Evolutionary conservation across 2,113 vertebrate genomes (phyloP).

Genomic region (Chaetops frenatus): DNA sequence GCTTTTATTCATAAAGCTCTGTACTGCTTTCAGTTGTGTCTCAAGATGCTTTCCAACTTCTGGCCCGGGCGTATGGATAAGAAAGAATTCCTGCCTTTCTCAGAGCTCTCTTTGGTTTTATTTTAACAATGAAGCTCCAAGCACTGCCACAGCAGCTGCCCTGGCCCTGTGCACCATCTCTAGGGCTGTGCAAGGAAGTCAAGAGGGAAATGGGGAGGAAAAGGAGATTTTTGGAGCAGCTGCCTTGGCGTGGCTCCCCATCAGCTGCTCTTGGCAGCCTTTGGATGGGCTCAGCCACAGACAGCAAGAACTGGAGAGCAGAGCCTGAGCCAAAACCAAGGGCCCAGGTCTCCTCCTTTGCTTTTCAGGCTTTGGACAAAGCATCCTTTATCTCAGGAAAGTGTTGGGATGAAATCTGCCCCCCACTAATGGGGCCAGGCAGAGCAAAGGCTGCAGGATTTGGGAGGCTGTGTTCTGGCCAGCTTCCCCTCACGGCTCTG

Average conservation of each 20-base stretch:
- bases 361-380: neutral
- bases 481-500: rapidly evolving
- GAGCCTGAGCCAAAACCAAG: neutral
- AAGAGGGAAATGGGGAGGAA: neutral
- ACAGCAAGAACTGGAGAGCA: neutral
- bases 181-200: neutral
- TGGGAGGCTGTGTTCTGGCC: neutral
- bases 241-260: neutral
- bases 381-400: neutral
- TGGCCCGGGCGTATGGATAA: neutral
- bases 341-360: neutral
- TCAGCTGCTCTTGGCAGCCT: neutral
- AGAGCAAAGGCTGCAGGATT: neutral
- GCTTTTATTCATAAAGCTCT: neutral
- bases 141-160: neutral
- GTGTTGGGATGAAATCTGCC: neutral
- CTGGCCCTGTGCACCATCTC: neutral
- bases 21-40: neutral
- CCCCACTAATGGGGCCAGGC: neutral
- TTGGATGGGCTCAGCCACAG: neutral
- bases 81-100: neutral
- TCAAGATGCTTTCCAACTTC: neutral
- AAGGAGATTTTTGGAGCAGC: neutral
- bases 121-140: neutral
- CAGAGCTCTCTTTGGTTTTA: neutral